These are phyloP conservation scores for Thumatha senex DNA, from an alignment of 2,888 invertebrate genomes.

Conservation along the genomic window DNA sequence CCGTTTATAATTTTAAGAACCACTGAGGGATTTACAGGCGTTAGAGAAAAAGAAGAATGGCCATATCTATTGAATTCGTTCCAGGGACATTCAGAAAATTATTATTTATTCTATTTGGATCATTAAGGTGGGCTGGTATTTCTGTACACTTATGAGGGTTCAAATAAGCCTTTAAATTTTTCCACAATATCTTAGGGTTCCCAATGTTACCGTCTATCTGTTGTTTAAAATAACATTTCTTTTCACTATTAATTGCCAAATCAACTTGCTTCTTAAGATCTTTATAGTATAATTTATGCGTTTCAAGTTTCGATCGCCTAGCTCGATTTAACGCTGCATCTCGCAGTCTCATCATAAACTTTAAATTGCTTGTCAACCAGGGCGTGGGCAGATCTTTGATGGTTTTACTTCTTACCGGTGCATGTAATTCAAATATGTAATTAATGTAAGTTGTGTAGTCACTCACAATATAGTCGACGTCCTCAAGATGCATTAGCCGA, in stretches of 20 bases:
- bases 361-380: slow-evolving; percentile 10
- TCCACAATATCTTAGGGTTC: not conserved
- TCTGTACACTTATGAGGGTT: not conserved
- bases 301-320: not conserved
- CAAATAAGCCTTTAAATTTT: not conserved
- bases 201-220: not conserved
- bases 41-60: too few relatives aligned
- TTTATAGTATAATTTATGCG: slow-evolving; percentile 3
- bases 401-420: not conserved
- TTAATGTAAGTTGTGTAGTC: not conserved
- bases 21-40: too few relatives aligned
- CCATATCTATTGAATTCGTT: not conserved
- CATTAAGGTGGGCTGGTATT: not conserved
- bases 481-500: not conserved
- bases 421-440: slow-evolving; percentile 1
- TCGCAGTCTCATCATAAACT: slow-evolving; percentile 2
- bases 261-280: slow-evolving; percentile 4
- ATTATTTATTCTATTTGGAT: not conserved
- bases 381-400: not conserved
- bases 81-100: not conserved
- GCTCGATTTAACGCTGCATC: not conserved
- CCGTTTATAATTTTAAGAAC: too few relatives aligned
- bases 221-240: slow-evolving; percentile 5
- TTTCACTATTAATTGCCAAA: slow-evolving; percentile 1
- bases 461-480: slow-evolving; percentile 1